These are phyloP conservation scores for Strigamia transsilvanica DNA, from an alignment of 2,888 invertebrate genomes.

Conservation along the genomic window DNA sequence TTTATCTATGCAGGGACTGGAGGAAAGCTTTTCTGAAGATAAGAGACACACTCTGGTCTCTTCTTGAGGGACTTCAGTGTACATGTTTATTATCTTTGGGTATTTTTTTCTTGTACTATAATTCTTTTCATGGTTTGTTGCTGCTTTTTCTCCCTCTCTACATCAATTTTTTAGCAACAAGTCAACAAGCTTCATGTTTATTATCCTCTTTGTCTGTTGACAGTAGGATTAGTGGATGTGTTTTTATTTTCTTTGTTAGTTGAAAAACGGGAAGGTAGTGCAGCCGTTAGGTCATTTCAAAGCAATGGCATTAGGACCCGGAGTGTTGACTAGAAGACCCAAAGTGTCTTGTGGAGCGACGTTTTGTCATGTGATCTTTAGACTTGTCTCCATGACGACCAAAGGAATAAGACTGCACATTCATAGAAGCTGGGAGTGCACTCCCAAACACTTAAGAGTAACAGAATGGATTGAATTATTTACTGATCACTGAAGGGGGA, in stretches of 20 bases:
- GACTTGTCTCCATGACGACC: slow-evolving; percentile 12
- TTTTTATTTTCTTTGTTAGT: slow-evolving; percentile 23
- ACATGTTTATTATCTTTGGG: neutral
- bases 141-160: neutral
- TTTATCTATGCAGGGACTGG: no score
- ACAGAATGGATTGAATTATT: slow-evolving; percentile 19
- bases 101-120: neutral
- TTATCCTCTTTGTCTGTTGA: slow-evolving; percentile 28
- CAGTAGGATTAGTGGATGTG: slow-evolving; percentile 37
- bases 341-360: slow-evolving; percentile 43
- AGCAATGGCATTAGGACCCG: slow-evolving; percentile 12
- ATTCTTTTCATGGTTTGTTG: neutral
- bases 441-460: neutral
- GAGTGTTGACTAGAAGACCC: slow-evolving; percentile 37
- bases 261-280: slow-evolving; percentile 4
- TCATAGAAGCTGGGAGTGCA: slow-evolving; percentile 4
- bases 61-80: no score
- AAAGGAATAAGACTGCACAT: neutral
- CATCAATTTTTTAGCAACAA: neutral
- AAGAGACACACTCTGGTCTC: no score
- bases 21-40: no score
- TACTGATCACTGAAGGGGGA: neutral
- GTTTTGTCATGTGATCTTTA: slow-evolving; percentile 40
- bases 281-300: slow-evolving; percentile 38
- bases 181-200: slow-evolving; percentile 14